These are phyloP conservation scores for Raillietiella orientalis DNA, from an alignment of 2,888 invertebrate genomes.

Conservation along the genomic window DNA sequence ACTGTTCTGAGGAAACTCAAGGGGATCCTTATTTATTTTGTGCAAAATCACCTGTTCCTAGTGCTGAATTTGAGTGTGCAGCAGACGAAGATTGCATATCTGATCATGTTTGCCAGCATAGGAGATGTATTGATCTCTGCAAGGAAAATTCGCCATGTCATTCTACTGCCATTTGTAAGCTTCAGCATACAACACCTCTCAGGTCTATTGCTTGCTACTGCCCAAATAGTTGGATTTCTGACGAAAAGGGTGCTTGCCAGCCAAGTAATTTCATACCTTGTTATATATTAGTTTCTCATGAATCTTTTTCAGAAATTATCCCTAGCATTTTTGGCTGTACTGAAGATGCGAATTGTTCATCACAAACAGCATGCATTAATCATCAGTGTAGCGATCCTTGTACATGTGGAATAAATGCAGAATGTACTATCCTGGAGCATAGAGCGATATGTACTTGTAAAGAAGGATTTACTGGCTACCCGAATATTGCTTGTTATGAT, in stretches of 20 bases:
- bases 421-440: slow-evolving; percentile 45
- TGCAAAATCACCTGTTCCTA: slow-evolving; percentile 6
- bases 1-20: slow-evolving; percentile 7
- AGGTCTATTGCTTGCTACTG: too few species aligned
- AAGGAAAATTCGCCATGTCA: too few species aligned
- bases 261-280: too few species aligned
- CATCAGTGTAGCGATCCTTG: slow-evolving; percentile 9
- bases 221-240: too few species aligned
- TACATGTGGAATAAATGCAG: slow-evolving; percentile 35
- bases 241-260: too few species aligned
- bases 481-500: slow-evolving; percentile 39
- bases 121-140: slow-evolving; percentile 12
- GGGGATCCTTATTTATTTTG: slow-evolving; percentile 9
- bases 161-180: too few species aligned
- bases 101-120: slow-evolving; percentile 37
- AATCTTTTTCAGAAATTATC: too few species aligned
- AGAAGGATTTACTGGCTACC: slow-evolving; percentile 43
- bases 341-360: slow-evolving; percentile 20
- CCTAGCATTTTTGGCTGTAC: too few species aligned
- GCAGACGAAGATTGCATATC: slow-evolving; percentile 41
- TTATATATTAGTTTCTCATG: too few species aligned
- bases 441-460: slow-evolving; percentile 46
- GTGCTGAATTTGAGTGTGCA: too few species aligned
- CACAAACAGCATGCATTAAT: slow-evolving; percentile 9
- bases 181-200: too few species aligned